Base-by-base conservation (phyloP, 2,113 vertebrate genomes). In the Rostratula benghalensis region DNA sequence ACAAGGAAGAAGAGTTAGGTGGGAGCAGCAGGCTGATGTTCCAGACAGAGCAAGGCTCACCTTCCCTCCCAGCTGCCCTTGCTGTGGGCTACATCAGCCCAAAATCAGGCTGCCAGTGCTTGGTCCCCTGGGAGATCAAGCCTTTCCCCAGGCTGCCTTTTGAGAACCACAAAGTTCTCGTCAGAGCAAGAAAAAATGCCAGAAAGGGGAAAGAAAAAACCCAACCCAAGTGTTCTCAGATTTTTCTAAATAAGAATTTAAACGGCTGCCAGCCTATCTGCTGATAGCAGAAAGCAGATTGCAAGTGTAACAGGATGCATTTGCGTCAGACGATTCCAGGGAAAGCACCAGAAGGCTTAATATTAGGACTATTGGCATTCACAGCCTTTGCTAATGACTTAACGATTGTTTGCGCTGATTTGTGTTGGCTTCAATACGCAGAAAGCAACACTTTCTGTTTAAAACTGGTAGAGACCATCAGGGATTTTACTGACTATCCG, bases 211-310 rank as follows among this genome's bases (percentile, higher is more conserved):
- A 41, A 50, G 37, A 53, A 33, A 59, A 37, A 8, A 46, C 39
- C 35, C 67, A 64, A 41, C 33, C 35, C 27, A 90, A 96, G 45
- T 1, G 0, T 39, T 95, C 79, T 93, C 37, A 27, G 57, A 89
- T 89, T 90, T 89, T 97, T 88, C 89, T 90, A 96, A 97, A 97
- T 93, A 74, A 94, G 89, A 98, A 95, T 82, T 94, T 94, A 95
- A 97, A 94, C 25, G 33, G 93, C 91, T 97, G 96, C 93, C 97
- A 97, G 90, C 85, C 94, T 98, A 85, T 92, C 85, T 87, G 82
- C 84, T 0, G 41, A 96, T 69, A 97, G 95, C 95, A 97, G 92
- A 97, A 97, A 98, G 97, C 98, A 98, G 97, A 98, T 97, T 98
- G 97, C 54, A 87, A 97, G 95, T 90, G 86, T 96, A 96, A 95